These are phyloP conservation scores for Poliocrania exsul DNA, from an alignment of 2,797 vertebrate species.

Conservation along the genomic window DNA sequence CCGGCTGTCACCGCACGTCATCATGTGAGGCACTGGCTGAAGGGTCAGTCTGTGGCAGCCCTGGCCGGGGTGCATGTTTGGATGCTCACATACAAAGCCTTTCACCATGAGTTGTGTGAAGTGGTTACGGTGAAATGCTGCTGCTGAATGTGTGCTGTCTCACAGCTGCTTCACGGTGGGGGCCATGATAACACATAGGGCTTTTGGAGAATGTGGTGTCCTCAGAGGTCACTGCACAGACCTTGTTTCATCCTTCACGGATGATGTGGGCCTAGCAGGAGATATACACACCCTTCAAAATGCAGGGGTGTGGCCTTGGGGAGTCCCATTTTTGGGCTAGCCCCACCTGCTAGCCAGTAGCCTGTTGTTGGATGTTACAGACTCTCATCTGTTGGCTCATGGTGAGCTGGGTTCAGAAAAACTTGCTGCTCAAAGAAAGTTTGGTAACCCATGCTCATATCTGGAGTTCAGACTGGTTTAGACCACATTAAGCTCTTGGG, in stretches of 20 bases:
- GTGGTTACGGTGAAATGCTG: background rate
- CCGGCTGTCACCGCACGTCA: fast-evolving
- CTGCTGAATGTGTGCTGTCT: background rate
- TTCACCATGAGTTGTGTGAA: background rate
- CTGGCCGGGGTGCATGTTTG: fast-evolving
- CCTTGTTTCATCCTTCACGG: background rate
- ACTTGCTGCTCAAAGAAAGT: background rate
- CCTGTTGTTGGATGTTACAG: background rate
- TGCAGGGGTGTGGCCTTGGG: background rate
- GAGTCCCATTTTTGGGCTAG: background rate
- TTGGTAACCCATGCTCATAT: background rate
- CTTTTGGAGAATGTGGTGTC: background rate
- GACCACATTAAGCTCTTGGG: background rate
- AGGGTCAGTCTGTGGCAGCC: background rate
- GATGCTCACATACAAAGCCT: background rate
- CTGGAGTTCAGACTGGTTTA: background rate
- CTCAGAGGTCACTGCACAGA: background rate
- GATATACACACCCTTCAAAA: background rate
- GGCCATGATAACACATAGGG: background rate
- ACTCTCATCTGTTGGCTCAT: background rate
- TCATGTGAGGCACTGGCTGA: fast-evolving
- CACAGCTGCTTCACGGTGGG: background rate
- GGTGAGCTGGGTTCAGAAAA: background rate
- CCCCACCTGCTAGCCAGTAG: background rate
- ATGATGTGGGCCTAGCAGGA: background rate